Evolutionary conservation across 2,888 invertebrate genomes (phyloP), one percentile per base, ranked within the genome.

Genomic region (Eurois occulta): DNA sequence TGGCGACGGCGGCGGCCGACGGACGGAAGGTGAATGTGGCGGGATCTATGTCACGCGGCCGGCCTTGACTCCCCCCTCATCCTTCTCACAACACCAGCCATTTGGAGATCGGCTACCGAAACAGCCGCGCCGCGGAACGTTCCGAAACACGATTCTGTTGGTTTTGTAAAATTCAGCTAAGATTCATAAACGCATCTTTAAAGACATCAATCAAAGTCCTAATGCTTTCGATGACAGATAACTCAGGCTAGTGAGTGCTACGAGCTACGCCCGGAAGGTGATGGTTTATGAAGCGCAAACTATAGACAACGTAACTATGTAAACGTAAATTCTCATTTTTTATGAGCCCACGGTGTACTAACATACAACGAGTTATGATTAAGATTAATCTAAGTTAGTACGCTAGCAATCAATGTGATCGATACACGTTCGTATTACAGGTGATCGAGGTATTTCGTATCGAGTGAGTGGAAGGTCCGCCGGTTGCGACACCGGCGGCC

Each of bases 11-110:
- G 89, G 88, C 89, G 86, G 85, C 77, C 87, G 91, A 91, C 93
- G 93, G 94, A 92, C 95, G 94, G 94, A 95, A 95, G 95, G 96
- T 96, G 96, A 96, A 95, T 95, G 95, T 94, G 92, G 94, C 93
- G 94, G 95, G 95, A 95, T 95, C 94, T 95, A 86, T 94, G 95
- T 95, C 95, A 94, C 91, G 92, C 93, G 91, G 93, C 89, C 92
- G 95, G 95, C 96, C 96, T 95, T 96, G 95, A 94, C 94, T 94
- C 95, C 94, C 94, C 94, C 91, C 93, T 93, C 91, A 94, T 91
- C 93, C 94, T 92, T 86, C 89, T 88, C 87, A 88, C 89, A 87
- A 90, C 75, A 90, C 91, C 88, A 88, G 88, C 91, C 86, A 89
- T 90, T 89, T 89, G 88, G 89, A 87, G 88, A 90, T 87, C 88